phyloP scores from a whole-genome alignment of 2,797 vertebrate species.

The Iguana delicatissima region DNA sequence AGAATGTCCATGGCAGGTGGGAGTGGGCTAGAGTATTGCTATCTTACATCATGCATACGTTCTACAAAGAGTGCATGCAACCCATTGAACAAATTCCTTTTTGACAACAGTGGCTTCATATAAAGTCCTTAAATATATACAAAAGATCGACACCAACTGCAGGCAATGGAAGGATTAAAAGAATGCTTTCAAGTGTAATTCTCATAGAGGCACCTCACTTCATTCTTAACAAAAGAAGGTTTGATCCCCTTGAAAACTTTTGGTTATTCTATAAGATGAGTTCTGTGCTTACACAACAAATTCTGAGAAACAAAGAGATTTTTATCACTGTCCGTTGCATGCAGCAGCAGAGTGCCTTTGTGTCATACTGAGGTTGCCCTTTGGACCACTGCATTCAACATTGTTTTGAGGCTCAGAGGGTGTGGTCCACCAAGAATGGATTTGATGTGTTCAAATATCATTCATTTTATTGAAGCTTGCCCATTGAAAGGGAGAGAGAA shows the following conservation, averaged over 20 bases:
- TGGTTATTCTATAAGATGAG: not conserved
- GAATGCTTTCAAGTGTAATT: not conserved
- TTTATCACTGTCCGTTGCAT: not conserved
- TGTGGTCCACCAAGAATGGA: not conserved
- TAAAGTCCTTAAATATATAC: not conserved
- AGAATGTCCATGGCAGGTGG: not conserved
- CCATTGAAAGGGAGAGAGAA: not conserved
- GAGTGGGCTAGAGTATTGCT: not conserved
- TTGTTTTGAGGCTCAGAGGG: not conserved
- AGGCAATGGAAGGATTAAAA: not conserved
- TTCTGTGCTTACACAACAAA: not conserved
- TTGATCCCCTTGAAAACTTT: not conserved
- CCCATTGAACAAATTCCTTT: not conserved
- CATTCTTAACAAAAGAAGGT: not conserved
- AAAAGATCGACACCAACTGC: not conserved
- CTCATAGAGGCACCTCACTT: not conserved
- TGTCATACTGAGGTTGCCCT: not conserved
- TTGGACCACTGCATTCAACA: not conserved
- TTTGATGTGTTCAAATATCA: not conserved
- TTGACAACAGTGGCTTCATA: not conserved
- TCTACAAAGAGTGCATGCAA: not conserved
- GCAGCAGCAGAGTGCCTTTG: not conserved
- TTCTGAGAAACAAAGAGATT: not conserved
- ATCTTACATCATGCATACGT: rapidly evolving
- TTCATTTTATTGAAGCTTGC: not conserved